phyloP scores from a whole-genome alignment of 1,140 invertebrate genomes.

The Kradibia gibbosae region DNA sequence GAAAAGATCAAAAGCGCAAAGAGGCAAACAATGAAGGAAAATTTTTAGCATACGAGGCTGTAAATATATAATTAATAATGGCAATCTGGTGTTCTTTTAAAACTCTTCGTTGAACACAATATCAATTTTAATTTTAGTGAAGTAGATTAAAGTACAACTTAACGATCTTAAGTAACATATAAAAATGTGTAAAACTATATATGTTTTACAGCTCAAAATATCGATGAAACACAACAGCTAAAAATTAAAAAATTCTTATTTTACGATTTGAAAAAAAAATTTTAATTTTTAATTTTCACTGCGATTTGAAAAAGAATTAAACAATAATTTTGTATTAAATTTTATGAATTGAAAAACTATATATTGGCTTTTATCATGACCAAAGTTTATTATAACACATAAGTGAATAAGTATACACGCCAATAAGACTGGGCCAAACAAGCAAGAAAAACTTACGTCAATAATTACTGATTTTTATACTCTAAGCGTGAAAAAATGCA shows the following conservation, averaged over 20 bases:
- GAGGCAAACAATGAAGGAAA: constrained; percentile 7
- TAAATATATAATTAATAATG: constrained; percentile 47
- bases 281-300: neutral
- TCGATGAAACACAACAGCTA: no score
- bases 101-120: constrained; percentile 11
- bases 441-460: neutral
- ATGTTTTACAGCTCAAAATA: no score
- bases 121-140: neutral
- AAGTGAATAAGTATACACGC: constrained; percentile 27
- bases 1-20: constrained; percentile 12
- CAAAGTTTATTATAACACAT: constrained; percentile 42
- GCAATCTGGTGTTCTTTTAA: constrained; percentile 40
- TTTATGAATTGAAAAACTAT: constrained; percentile 2
- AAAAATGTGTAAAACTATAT: neutral
- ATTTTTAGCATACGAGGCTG: constrained; percentile 40
- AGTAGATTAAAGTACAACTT: constrained; percentile 34
- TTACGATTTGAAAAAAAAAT: neutral
- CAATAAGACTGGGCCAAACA: constrained; percentile 1
- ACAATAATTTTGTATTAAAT: constrained; percentile 21
- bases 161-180: constrained; percentile 5
- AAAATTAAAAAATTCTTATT: neutral
- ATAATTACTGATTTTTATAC: constrained; percentile 16
- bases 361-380: constrained; percentile 33
- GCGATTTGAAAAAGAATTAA: neutral
- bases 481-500: constrained; percentile 17